These are phyloP conservation scores for Drosophila lutescens DNA, from an alignment of 2,888 invertebrate species.

Conservation along the genomic window DNA sequence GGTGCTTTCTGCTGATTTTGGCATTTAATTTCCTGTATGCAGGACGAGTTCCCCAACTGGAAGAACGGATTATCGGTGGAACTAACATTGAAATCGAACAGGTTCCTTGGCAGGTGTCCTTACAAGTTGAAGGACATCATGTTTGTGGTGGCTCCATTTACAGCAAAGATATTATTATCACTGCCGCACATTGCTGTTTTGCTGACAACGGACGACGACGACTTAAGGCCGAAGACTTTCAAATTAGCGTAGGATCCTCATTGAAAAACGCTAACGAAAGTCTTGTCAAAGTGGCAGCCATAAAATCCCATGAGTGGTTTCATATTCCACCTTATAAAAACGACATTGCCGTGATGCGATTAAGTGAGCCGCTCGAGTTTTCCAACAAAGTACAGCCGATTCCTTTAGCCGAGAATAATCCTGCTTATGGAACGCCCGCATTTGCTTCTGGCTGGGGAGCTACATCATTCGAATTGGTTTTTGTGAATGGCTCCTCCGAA, in stretches of 20 bases:
- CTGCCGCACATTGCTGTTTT: slow-evolving; percentile 1
- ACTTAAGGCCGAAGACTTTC: background rate
- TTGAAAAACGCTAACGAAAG: background rate
- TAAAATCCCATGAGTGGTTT: background rate
- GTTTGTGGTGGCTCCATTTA: background rate
- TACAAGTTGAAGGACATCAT: background rate
- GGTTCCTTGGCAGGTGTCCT: slow-evolving; percentile 2
- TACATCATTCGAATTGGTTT: accelerated
- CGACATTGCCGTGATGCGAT: slow-evolving; percentile 3
- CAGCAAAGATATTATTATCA: background rate
- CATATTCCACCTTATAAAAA: background rate
- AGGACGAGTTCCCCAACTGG: background rate
- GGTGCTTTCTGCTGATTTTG: background rate
- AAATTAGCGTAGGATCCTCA: background rate
- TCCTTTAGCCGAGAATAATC: background rate
- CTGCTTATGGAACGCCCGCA: background rate
- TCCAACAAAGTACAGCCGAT: background rate
- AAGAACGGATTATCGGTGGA: background rate
- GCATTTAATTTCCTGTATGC: background rate
- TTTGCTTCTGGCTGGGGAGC: background rate
- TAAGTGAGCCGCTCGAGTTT: background rate
- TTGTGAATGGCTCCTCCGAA: background rate
- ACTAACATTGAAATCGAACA: background rate
- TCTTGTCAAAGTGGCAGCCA: background rate
- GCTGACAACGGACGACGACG: accelerated